phyloP scores from a whole-genome alignment of 1,140 invertebrate genomes.

The Xylocopa sonorina region DNA sequence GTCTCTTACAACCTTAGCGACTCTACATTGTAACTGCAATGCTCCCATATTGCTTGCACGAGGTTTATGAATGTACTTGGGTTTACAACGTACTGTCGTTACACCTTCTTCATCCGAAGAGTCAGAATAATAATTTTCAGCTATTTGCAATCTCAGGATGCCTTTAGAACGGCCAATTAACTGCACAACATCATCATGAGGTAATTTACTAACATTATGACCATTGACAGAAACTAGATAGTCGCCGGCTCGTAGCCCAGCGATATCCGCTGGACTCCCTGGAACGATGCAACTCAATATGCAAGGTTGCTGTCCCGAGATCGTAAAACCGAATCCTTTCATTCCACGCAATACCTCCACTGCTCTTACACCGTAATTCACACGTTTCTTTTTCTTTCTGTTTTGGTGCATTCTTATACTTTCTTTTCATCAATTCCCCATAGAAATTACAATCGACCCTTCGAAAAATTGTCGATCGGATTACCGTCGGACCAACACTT shows the following conservation, averaged over 20 bases:
- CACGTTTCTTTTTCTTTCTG: conserved; percentile 89
- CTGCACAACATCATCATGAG: conserved; percentile 96
- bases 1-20: conserved; percentile 83
- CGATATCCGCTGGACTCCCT: conserved; percentile 91
- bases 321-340: conserved; percentile 95
- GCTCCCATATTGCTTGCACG: conserved; percentile 68
- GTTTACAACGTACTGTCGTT: conserved; percentile 82
- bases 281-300: conserved; percentile 93
- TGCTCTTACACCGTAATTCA: conserved; percentile 90
- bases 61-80: conserved; percentile 85
- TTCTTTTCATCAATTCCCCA: conserved; percentile 30
- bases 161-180: conserved; percentile 93
- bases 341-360: conserved; percentile 92
- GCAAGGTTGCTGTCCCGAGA: conserved; percentile 96
- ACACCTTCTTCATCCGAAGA: conserved; percentile 89
- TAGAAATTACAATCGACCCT: neutral
- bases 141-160: conserved; percentile 90
- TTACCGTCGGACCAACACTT: conserved; percentile 23
- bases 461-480: neutral
- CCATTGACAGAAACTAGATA: conserved; percentile 96
- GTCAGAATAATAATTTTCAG: conserved; percentile 94
- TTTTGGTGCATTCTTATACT: conserved; percentile 84
- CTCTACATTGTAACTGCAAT: conserved; percentile 78
- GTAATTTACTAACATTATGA: conserved; percentile 92
- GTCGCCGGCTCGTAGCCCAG: conserved; percentile 94